Evolutionary conservation across 2,888 invertebrate species (phyloP).

Genomic region (Yponomeuta cagnagella): DNA sequence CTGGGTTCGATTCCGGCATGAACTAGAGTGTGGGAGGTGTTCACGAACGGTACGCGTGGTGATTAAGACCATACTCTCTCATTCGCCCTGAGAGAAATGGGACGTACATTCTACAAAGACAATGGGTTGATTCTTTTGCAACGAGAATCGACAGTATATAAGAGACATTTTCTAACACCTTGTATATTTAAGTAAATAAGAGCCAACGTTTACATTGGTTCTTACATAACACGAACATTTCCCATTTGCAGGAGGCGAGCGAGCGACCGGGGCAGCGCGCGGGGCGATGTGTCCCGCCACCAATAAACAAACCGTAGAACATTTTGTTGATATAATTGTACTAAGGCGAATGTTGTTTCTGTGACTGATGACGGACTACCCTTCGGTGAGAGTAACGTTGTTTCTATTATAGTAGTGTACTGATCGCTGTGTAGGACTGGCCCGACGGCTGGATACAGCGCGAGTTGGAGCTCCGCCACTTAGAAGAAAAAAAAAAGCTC

Average conservation of each 20-base stretch:
- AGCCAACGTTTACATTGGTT: not conserved
- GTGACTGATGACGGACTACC: constrained; percentile 45
- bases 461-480: constrained; percentile 7
- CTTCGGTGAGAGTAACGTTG: constrained; percentile 15
- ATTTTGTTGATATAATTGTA: constrained; percentile 69
- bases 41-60: no score
- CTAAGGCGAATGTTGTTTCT: constrained; percentile 63
- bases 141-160: no score
- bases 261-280: constrained; percentile 22
- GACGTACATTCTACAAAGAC: no score
- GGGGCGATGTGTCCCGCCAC: constrained; percentile 4
- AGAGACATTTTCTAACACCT: no score
- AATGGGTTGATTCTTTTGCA: no score
- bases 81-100: no score
- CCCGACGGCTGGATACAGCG: not conserved
- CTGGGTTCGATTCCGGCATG: no score
- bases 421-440: constrained; percentile 1
- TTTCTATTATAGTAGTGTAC: constrained; percentile 14
- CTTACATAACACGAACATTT: constrained; percentile 1
- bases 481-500: not conserved
- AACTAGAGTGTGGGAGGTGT: no score
- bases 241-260: constrained; percentile 9
- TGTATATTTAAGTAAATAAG: no score
- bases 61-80: no score
- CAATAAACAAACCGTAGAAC: constrained; percentile 53